Conservation (phyloP, 2,888 invertebrate genomes). For the Drosophila prostipennis region DNA sequence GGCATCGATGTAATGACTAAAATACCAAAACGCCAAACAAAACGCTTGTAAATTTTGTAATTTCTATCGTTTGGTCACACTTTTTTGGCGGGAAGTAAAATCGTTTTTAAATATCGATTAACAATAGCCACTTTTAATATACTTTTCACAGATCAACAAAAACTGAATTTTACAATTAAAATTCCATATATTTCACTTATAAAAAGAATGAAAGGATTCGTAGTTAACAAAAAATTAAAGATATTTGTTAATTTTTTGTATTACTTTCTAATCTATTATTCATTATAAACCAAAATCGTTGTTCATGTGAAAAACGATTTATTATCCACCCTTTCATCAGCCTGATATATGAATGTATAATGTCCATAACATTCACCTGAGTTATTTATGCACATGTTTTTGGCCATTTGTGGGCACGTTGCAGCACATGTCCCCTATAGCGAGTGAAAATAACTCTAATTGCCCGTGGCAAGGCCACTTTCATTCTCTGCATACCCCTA, state of each 20-base stretch:
- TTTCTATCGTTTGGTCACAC: neutral
- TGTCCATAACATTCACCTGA: neutral
- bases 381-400: constrained; percentile 6
- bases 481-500: constrained; percentile 23
- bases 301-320: neutral
- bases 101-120: neutral
- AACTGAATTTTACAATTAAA: too few species aligned
- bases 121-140: too few species aligned
- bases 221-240: too few species aligned
- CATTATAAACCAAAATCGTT: too few species aligned
- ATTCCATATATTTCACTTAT: too few species aligned
- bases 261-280: too few species aligned
- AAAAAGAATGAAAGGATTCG: too few species aligned
- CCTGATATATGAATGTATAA: neutral
- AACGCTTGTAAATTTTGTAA: accelerated
- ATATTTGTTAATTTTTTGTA: too few species aligned
- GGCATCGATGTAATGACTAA: neutral
- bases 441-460: constrained; percentile 72
- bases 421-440: constrained; percentile 47
- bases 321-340: neutral
- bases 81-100: neutral
- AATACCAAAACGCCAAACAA: neutral
- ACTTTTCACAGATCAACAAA: too few species aligned
- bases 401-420: constrained; percentile 1
- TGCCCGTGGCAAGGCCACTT: constrained; percentile 64